Conservation (phyloP, 2,888 invertebrate species). For the Drosophila peninsularis region DNA sequence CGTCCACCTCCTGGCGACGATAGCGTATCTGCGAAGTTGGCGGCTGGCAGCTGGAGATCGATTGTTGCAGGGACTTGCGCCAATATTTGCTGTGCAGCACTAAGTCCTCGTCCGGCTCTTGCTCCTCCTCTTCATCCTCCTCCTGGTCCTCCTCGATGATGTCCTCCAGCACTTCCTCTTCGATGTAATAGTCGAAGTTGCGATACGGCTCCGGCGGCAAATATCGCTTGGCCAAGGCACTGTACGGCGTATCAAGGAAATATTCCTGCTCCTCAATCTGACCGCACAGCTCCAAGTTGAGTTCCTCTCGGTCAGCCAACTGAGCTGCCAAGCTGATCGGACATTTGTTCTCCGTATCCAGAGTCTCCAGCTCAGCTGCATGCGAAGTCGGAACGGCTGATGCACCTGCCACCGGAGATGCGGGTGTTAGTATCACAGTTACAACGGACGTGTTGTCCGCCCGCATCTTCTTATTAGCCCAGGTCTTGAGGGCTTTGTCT, state of each 20-base stretch:
- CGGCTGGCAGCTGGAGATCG: slow-evolving; percentile 37
- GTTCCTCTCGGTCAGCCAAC: slow-evolving; percentile 29
- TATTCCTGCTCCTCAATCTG: slow-evolving; percentile 62
- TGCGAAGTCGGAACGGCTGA: slow-evolving; percentile 1
- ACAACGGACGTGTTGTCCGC: slow-evolving; percentile 99
- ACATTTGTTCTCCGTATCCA: slow-evolving; percentile 61
- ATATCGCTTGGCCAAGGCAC: slow-evolving; percentile 81
- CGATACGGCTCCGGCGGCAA: slow-evolving; percentile 79
- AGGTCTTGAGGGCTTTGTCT: slow-evolving; percentile 91
- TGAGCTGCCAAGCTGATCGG: slow-evolving; percentile 27
- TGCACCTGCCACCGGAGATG: slow-evolving; percentile 15
- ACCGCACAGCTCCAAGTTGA: slow-evolving; percentile 23
- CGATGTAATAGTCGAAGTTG: slow-evolving; percentile 77
- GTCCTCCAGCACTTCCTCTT: slow-evolving; percentile 50
- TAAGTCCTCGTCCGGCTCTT: neutral
- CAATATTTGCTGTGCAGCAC: slow-evolving; percentile 46
- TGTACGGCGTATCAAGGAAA: slow-evolving; percentile 63
- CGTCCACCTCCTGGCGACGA: slow-evolving; percentile 1
- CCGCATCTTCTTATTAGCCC: slow-evolving; percentile 93
- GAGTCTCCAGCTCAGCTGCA: slow-evolving; percentile 22
- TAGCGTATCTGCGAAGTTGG: slow-evolving; percentile 15
- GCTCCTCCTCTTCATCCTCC: slow-evolving; percentile 12
- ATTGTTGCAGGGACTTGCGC: slow-evolving; percentile 50
- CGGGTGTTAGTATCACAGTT: slow-evolving; percentile 87
- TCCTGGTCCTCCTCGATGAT: slow-evolving; percentile 24